Evolutionary conservation across 1,140 invertebrate genomes (phyloP).

Genomic region (Spodoptera frugiperda): DNA sequence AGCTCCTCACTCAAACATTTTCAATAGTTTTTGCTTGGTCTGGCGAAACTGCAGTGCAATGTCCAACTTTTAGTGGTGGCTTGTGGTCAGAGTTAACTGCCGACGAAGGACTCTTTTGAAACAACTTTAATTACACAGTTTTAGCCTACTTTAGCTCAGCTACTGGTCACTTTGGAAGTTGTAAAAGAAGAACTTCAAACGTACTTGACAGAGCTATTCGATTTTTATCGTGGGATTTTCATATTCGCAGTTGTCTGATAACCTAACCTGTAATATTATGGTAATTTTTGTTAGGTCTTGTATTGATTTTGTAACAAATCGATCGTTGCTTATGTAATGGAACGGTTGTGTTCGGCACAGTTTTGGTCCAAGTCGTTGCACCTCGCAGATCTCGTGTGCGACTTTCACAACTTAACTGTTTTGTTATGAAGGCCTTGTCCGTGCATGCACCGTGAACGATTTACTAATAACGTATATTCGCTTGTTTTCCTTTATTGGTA

Average conservation of each 20-base stretch:
- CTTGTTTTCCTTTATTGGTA: conserved; percentile 23
- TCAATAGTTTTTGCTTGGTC: conserved; percentile 17
- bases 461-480: conserved; percentile 48
- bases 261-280: conserved; percentile 10
- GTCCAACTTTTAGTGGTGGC: conserved; percentile 23
- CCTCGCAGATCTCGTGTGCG: conserved; percentile 49
- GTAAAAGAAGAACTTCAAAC: not conserved
- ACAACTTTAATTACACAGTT: conserved; percentile 15
- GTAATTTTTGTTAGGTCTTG: conserved; percentile 16
- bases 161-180: not conserved
- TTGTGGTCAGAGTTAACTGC: conserved; percentile 28
- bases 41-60: conserved; percentile 22
- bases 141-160: not conserved
- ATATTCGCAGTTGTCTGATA: not conserved
- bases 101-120: conserved; percentile 23
- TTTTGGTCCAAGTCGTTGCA: conserved; percentile 52
- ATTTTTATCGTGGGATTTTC: not conserved
- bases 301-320: conserved; percentile 39
- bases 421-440: conserved; percentile 55
- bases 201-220: not conserved
- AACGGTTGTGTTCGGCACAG: conserved; percentile 42
- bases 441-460: conserved; percentile 48
- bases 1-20: conserved; percentile 14
- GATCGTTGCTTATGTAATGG: conserved; percentile 51
- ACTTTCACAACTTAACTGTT: conserved; percentile 58